phyloP scores from a whole-genome alignment of 2,113 vertebrate species.

The Balaeniceps rex region DNA sequence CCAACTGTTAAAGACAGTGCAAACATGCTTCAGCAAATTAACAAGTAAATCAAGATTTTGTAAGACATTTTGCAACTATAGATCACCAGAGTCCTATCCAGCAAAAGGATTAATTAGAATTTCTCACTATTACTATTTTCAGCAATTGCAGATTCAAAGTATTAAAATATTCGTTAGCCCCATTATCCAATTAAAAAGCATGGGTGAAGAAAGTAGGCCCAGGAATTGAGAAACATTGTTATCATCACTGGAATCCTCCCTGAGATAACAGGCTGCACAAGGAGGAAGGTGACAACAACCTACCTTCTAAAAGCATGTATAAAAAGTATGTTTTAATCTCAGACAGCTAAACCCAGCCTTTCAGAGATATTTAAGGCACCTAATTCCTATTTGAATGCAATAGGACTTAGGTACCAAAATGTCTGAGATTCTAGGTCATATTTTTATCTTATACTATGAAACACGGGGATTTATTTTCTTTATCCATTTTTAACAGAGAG shows the following conservation, averaged over 20 bases:
- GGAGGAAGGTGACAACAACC: background rate
- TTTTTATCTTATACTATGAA: background rate
- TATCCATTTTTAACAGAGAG: background rate
- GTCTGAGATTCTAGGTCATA: background rate
- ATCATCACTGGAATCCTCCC: rapidly evolving
- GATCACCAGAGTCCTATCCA: background rate
- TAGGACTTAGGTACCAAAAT: background rate
- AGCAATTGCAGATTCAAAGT: background rate
- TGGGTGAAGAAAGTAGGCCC: background rate
- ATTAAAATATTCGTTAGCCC: background rate
- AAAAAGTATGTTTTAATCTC: background rate
- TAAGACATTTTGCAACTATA: background rate
- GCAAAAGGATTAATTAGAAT: background rate
- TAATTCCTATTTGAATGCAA: background rate
- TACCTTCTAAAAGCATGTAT: background rate
- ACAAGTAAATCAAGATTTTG: background rate
- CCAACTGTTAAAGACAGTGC: background rate
- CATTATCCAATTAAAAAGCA: background rate
- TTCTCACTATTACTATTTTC: background rate
- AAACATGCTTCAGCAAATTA: background rate
- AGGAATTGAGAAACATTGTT: background rate
- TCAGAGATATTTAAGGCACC: background rate
- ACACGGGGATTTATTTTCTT: background rate
- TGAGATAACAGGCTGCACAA: background rate
- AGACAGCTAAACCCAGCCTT: background rate